Base-by-base conservation (phyloP, 2,113 vertebrate species). In the Periophthalmodon schlosseri region DNA sequence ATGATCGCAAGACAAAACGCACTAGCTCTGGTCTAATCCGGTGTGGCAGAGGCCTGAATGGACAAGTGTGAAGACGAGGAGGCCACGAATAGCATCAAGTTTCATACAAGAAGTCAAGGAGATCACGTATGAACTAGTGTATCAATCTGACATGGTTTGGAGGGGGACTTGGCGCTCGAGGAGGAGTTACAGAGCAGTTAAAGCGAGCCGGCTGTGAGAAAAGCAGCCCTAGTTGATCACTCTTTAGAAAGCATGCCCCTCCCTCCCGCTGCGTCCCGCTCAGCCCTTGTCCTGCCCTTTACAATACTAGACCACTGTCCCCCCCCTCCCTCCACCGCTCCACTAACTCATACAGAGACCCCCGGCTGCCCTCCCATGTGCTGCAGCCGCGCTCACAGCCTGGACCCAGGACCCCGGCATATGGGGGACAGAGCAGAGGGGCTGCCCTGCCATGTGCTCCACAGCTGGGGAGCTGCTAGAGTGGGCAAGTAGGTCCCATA, bases 191-290 rank as follows among this genome's bases (percentile, higher is more conserved):
- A 50, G 75, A 68, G 82, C 56, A 72, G 71, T 68, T 72, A 75
- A 70, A 89, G 84, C 89, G 84, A 88, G 78, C 65, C 57, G 90
- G 86, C 81, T 94, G 90, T 93, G 93, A 93, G 93, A 95, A 93
- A 91, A 85, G 89, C 77, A 85, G 79, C 90, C 91, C 90, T 79
- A 87, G 88, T 93, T 92, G 91, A 90, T 80, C 87, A 78, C 65
- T 90, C 90, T 89, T 91, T 91, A 88, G 88, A 93, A 93, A 93
- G 92, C 87, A 88, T 84, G 68, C 89, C 84, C 74, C 76, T 86
- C 90, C 88, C 61, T 93, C 94, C 93, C 92, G 75, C 93, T 86
- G 90, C 86, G 94, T 87, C 81, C 85, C 82, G 87, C 88, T 83
- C 88, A 74, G 91, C 90, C 91, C 88, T 83, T 91, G 94, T 93